phyloP scores from a whole-genome alignment of 2,797 vertebrate species.

The Alca torda region DNA sequence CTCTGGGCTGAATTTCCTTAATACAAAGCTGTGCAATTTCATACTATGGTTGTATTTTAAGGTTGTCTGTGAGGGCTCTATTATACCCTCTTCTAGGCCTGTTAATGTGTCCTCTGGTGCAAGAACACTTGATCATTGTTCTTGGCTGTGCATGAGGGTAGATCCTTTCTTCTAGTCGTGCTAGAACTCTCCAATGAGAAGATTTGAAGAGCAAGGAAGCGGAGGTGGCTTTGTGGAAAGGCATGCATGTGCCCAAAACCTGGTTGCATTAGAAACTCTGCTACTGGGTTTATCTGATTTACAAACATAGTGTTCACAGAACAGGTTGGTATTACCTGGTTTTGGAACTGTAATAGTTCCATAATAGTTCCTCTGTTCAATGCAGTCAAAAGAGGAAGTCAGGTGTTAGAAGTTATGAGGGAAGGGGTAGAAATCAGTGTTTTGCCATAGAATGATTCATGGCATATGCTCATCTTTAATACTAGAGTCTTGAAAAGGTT shows the following conservation, averaged over 20 bases:
- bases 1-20: not conserved
- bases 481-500: not conserved
- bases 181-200: not conserved
- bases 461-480: not conserved
- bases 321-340: not conserved
- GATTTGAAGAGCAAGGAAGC: not conserved
- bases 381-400: not conserved
- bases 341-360: not conserved
- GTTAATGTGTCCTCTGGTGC: not conserved
- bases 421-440: not conserved
- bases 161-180: not conserved
- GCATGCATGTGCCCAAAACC: not conserved
- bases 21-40: not conserved
- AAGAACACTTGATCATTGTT: fast-evolving
- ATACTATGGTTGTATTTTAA: not conserved
- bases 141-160: not conserved
- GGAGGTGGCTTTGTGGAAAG: not conserved
- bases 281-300: not conserved
- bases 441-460: not conserved
- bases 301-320: not conserved
- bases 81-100: not conserved
- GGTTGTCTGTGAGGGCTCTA: not conserved
- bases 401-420: not conserved
- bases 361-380: not conserved
- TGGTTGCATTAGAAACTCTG: not conserved